A percentile compares a stretch with the other conserved stretches of the same genome.
phyloP scores from a whole-genome alignment of 2,113 vertebrate species.

The Plecotus auritus region DNA sequence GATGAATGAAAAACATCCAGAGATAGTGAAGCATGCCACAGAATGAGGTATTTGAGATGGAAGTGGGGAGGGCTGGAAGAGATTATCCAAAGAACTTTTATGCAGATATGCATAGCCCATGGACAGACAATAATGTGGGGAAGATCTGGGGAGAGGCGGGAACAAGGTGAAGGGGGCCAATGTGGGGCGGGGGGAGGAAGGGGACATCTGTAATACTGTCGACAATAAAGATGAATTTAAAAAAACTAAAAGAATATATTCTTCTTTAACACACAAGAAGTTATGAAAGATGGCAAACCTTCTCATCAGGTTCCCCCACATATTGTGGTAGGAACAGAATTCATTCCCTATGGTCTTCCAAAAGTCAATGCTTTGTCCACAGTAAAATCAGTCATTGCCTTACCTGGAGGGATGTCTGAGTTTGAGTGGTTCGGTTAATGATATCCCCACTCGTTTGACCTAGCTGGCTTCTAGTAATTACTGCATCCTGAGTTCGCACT shows the following conservation, averaged over 20 bases:
- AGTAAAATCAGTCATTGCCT: not conserved
- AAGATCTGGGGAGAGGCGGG: too few species aligned
- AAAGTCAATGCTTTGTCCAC: rapidly evolving
- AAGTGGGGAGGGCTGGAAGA: too few species aligned
- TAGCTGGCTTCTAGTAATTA: conserved; percentile 12
- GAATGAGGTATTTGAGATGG: too few species aligned
- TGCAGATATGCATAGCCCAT: too few species aligned
- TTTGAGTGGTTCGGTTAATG: not conserved
- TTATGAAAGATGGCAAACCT: not conserved
- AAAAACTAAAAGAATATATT: not conserved
- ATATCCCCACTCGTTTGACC: conserved; percentile 16
- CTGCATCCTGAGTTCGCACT: conserved; percentile 7
- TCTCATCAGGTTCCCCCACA: not conserved
- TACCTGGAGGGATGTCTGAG: conserved; percentile 75
- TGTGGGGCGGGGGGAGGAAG: too few species aligned
- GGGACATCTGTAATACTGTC: too few species aligned
- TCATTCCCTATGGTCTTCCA: not conserved
- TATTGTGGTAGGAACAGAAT: not conserved
- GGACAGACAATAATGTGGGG: too few species aligned
- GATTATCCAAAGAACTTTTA: too few species aligned
- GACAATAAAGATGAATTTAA: too few species aligned
- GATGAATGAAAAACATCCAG: too few species aligned
- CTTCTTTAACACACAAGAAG: not conserved
- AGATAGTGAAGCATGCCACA: too few species aligned
- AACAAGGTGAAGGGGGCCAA: too few species aligned